These are phyloP conservation scores for Venusia cambrica DNA, from an alignment of 2,888 invertebrate genomes.

Conservation along the genomic window DNA sequence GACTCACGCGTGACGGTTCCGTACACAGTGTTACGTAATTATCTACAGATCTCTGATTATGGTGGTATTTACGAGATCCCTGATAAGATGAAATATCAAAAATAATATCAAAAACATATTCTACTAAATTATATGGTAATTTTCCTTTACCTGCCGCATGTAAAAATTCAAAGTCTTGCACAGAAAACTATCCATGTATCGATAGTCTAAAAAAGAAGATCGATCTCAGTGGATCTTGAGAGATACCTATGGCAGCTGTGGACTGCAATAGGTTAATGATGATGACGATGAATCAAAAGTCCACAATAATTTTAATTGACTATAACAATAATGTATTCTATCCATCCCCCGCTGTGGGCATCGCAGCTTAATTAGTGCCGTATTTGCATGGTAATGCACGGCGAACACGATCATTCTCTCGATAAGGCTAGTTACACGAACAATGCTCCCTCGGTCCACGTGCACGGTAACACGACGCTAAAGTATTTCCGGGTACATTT, in stretches of 20 bases:
- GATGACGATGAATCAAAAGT: too few relatives aligned
- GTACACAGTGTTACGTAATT: conserved; percentile 31
- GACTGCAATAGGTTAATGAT: too few relatives aligned
- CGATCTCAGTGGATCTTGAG: too few relatives aligned
- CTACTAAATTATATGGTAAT: too few relatives aligned
- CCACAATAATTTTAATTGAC: conserved; percentile 13
- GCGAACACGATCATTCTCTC: conserved; percentile 53
- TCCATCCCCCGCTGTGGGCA: conserved; percentile 32
- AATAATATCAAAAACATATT: too few relatives aligned
- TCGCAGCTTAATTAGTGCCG: conserved; percentile 57
- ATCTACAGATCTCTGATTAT: conserved; percentile 38
- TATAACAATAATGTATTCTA: conserved; percentile 42
- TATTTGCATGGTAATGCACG: conserved; percentile 52
- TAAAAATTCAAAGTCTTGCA: too few relatives aligned
- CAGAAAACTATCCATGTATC: too few relatives aligned
- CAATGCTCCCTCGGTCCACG: conserved; percentile 25
- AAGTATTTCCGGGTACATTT: conserved; percentile 7
- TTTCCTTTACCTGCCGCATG: too few relatives aligned
- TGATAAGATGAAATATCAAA: conserved; percentile 30
- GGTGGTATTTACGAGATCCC: conserved; percentile 34
- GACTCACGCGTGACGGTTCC: conserved; percentile 22
- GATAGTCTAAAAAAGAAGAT: too few relatives aligned
- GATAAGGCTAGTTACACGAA: conserved; percentile 49
- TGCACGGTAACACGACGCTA: conserved; percentile 13
- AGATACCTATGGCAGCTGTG: too few relatives aligned